These are phyloP conservation scores for Porphyrio hochstetteri DNA, from an alignment of 2,113 vertebrate genomes.

Conservation along the genomic window DNA sequence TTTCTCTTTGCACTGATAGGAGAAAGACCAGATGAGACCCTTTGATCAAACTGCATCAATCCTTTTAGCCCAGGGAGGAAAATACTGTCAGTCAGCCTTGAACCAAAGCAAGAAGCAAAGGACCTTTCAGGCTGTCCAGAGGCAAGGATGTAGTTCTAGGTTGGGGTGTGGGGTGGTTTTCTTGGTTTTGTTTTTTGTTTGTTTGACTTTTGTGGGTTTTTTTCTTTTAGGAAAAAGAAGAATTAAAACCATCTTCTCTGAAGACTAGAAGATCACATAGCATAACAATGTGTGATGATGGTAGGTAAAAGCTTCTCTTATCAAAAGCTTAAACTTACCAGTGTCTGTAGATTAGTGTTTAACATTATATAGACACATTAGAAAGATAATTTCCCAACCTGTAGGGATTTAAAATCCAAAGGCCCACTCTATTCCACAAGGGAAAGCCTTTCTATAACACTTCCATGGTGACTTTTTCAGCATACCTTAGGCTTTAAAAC, in stretches of 20 bases:
- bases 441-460: not conserved
- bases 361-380: not conserved
- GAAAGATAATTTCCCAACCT: not conserved
- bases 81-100: not conserved
- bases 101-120: not conserved
- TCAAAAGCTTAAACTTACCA: not conserved
- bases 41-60: not conserved
- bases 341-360: not conserved
- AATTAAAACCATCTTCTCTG: not conserved
- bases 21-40: not conserved
- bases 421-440: not conserved
- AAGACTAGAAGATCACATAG: not conserved
- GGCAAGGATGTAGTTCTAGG: not conserved
- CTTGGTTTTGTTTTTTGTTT: not conserved
- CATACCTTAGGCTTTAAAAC: not conserved
- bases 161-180: not conserved
- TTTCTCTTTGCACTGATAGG: not conserved
- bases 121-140: not conserved
- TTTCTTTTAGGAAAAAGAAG: not conserved
- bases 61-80: not conserved
- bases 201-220: not conserved
- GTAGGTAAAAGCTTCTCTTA: not conserved
- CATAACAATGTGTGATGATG: not conserved
- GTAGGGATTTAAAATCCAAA: not conserved
- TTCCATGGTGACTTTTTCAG: not conserved